Evolutionary conservation across 2,113 vertebrate genomes (phyloP), one percentile per base, ranked within the genome.

Genomic region (Osmerus mordax): DNA sequence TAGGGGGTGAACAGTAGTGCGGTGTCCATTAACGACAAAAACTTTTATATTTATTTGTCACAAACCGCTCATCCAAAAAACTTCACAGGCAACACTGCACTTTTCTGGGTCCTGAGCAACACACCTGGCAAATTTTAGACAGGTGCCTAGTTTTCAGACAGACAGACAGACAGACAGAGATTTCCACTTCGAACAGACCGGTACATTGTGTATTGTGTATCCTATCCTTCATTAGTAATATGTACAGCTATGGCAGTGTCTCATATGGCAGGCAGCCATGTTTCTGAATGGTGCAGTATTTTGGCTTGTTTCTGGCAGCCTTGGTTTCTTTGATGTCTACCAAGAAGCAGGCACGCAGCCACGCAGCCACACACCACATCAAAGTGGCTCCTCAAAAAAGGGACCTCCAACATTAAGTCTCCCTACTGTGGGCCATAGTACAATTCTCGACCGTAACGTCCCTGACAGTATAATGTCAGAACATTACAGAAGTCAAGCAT

Each of bases 241-340:
- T 70, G 71, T 67, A 47, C 59, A 78, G 53, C 66, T 59, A 81
- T 78, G 72, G 60, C 28, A 19, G 66, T 60, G 65, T 69, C 41
- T 47, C 41, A 70, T 61, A 61, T 70, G 58, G 53, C 59, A 25
- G 15, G 12, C 25, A 54, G 70, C 70, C 58, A 67, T 62, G 47
- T 18, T 53, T 47, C 32, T 32, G 52, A 69, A 60, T 47, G 55
- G 36, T 54, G 66, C 41, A 51, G 41, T 53, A 41, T 55, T 59
- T 61, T 58, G 67, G 70, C 69, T 62, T 53, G 69, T 69, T 69
- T 65, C 76, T 72, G 25, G 47, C 59, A 72, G 51, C 41, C 23
- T 59, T 55, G 61, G 70, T 62, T 51, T 73, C 66, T 69, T 60
- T 73, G 60, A 73, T 47, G 16, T 41, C 65, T 63, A 63, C 75